Evolutionary conservation across 2,888 invertebrate species (phyloP), one percentile per base, ranked within the genome.

Genomic region (Perdita meconis): DNA sequence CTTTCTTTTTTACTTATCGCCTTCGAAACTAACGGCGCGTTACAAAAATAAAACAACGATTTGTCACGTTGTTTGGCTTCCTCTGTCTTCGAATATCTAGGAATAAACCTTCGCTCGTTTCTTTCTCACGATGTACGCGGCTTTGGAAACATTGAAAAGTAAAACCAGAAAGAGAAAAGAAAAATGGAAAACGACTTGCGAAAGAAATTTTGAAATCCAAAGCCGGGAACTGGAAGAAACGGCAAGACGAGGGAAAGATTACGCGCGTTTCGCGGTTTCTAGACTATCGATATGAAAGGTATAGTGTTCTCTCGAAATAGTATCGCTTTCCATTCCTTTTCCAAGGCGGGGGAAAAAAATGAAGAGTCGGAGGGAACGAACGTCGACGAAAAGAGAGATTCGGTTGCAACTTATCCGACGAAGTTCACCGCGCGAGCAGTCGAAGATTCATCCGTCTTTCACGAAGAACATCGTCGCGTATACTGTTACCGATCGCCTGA

Each of bases 271-370:
- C 26, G 22, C 24, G 40, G 47, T 47, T 19, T 69, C 47, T 42
- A 38, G 10, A 8, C 42, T 68, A 60, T 68, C 57, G 63, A 53
- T 57, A 38, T 57, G 42, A 44, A 71, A 63, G 44, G 34, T 63
- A 50, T 42, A 44, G 26, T 65, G n/a, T n/a, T n/a, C n/a, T n/a
- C n/a, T n/a, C n/a, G n/a, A n/a, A n/a, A n/a, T n/a, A n/a, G n/a
- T n/a, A n/a, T n/a, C n/a, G n/a, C n/a, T n/a, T n/a, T n/a, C n/a
- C n/a, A n/a, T n/a, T n/a, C n/a, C n/a, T n/a, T n/a, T n/a, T n/a
- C n/a, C n/a, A n/a, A n/a, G n/a, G n/a, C n/a, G n/a, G n/a, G n/a
- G n/a, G n/a, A n/a, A n/a, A n/a, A n/a, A n/a, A n/a, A n/a, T n/a
- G n/a, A n/a, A n/a, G n/a, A n/a, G n/a, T n/a, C n/a, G n/a, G n/a